phyloP scores from a whole-genome alignment of 2,888 invertebrate genomes.

The Bembecia ichneumoniformis region DNA sequence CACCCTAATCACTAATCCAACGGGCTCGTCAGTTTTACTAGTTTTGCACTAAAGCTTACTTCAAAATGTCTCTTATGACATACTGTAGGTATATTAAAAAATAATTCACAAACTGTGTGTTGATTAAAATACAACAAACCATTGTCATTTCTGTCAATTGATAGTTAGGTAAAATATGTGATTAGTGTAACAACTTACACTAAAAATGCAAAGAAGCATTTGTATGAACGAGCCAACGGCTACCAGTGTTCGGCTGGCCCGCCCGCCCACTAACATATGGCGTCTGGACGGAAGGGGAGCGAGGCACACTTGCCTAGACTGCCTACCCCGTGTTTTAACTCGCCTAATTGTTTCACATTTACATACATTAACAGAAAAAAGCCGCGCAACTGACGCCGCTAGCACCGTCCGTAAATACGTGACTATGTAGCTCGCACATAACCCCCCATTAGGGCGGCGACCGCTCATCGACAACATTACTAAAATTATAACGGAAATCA shows the following conservation, averaged over 20 bases:
- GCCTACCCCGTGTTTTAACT: slow-evolving; percentile 70
- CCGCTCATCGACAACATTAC: slow-evolving; percentile 34
- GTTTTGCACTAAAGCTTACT: too few relatives aligned
- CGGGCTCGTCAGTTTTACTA: too few relatives aligned
- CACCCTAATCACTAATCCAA: too few relatives aligned
- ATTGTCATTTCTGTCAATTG: too few relatives aligned
- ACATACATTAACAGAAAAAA: slow-evolving; percentile 69
- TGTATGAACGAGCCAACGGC: neutral
- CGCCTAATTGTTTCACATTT: slow-evolving; percentile 72
- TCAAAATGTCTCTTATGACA: too few relatives aligned
- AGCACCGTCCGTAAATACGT: slow-evolving; percentile 53
- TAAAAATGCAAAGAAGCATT: neutral
- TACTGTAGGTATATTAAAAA: too few relatives aligned
- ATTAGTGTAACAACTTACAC: neutral
- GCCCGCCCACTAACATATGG: slow-evolving; percentile 65
- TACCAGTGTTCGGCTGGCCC: slow-evolving; percentile 7
- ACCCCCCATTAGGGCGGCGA: slow-evolving; percentile 30
- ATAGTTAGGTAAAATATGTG: too few relatives aligned
- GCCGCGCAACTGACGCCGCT: slow-evolving; percentile 55
- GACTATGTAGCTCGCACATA: slow-evolving; percentile 32
- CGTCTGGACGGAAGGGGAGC: slow-evolving; percentile 50
- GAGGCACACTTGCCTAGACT: slow-evolving; percentile 62
- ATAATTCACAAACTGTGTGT: too few relatives aligned
- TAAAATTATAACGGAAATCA: slow-evolving; percentile 56
- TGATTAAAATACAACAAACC: too few relatives aligned